Evolutionary conservation across 53 echinoderm and acorn worm genomes (phyloP).

Genomic region (Arbacia lixula): DNA sequence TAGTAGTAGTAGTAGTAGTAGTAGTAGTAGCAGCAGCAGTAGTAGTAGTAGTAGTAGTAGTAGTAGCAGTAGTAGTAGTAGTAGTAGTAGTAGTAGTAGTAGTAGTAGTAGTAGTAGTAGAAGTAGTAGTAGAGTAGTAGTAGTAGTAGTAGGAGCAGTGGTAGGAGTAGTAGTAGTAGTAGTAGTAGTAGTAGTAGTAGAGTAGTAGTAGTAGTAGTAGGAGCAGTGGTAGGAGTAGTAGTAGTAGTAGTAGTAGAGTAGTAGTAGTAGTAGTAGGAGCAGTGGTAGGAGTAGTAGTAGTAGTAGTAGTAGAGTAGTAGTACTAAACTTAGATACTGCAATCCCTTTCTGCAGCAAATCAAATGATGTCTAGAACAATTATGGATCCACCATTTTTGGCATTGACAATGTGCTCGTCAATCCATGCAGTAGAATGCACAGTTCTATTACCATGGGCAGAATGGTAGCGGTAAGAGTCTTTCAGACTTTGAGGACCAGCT

Average conservation of each 20-base stretch:
- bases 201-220: slow-evolving; percentile 1
- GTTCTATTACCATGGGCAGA: too few species aligned
- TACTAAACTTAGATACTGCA: too few species aligned
- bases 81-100: slow-evolving; percentile 22
- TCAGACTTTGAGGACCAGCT: too few species aligned
- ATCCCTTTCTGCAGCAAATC: too few species aligned
- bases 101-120: slow-evolving; percentile 25
- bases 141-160: neutral
- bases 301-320: neutral
- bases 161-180: slow-evolving; percentile 14
- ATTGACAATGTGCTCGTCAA: too few species aligned
- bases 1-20: slow-evolving; percentile 24
- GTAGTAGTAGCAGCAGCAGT: neutral
- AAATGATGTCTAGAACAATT: too few species aligned
- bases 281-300: neutral
- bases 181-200: slow-evolving; percentile 5
- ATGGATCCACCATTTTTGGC: too few species aligned
- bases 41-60: slow-evolving; percentile 18
- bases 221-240: neutral
- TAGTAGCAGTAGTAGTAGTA: slow-evolving; percentile 1
- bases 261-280: neutral
- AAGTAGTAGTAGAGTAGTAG: slow-evolving; percentile 21
- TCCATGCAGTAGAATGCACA: too few species aligned
- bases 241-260: neutral
- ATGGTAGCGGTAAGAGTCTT: too few species aligned